Base-by-base conservation (phyloP, 2,113 vertebrate genomes). In the Anthoscopus minutus region DNA sequence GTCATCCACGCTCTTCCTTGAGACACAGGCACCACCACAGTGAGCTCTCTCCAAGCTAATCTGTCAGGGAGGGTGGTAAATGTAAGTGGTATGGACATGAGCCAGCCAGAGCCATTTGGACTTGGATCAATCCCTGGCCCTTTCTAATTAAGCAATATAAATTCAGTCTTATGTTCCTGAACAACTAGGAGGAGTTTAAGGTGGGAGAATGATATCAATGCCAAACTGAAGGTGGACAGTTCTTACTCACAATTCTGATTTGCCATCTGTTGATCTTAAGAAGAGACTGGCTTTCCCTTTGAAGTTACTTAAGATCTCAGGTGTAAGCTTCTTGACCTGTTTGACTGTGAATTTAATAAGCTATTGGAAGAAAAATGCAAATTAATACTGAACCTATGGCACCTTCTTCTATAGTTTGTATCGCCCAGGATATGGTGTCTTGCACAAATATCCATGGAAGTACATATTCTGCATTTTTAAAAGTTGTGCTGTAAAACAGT, bases 131-230 rank as follows among this genome's bases (percentile, higher is more conserved):
- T 74, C 91, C 64, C 64, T 73, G 38, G 19, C 11, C 50, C 45
- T 88, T 88, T 95, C 56, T 67, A 94, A 94, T 93, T 86, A 93
- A 86, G 76, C 72, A 86, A 48, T 74, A 88, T 74, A 94, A 96
- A 95, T 88, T 86, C 76, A 64, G 31, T 81, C 54, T 48, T 81
- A 28, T 28, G 47, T 71, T 94, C 56, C 72, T 92, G 56, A 95
- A 71, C 60, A 83, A 40, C 69, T 44, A 62, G 66, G 51, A 88
- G 57, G 94, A 94, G 72, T 93, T 90, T 90, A 81, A 96, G 83
- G 86, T 88, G 56, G 88, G 64, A 37, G 86, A 94, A 90, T 23
- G 45, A 73, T 74, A 86, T 37, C 72, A 81, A 37, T 84, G 72
- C 80, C 65, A 90, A 93, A 51, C 60, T 86, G 92, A 96, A 96